A percentile compares a stretch with the other conserved stretches of the same genome.
These are phyloP conservation scores for Strigamia transsilvanica DNA, from an alignment of 2,888 invertebrate species.

Conservation along the genomic window DNA sequence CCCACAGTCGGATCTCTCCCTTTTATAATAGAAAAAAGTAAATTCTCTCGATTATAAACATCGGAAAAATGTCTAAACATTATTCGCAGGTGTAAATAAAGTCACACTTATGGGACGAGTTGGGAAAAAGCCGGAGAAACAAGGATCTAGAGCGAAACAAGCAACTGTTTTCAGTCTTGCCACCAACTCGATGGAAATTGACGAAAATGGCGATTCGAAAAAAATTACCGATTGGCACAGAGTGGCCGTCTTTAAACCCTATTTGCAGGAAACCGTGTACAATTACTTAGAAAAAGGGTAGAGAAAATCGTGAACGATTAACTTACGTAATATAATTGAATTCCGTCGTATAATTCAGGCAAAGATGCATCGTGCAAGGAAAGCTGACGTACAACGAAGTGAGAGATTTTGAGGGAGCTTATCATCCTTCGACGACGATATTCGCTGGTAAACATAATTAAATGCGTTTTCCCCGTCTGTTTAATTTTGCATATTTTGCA, in stretches of 20 bases:
- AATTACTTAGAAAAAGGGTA: slow-evolving; percentile 81
- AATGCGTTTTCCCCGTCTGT: too few relatives aligned
- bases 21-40: too few relatives aligned
- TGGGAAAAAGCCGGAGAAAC: neutral
- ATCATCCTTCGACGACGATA: neutral
- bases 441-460: neutral
- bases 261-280: slow-evolving; percentile 79
- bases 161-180: slow-evolving; percentile 9
- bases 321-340: neutral
- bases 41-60: too few relatives aligned
- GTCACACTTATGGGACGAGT: neutral
- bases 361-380: neutral
- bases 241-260: slow-evolving; percentile 84
- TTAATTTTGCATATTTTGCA: too few relatives aligned
- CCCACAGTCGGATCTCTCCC: too few relatives aligned
- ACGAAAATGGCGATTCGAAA: slow-evolving; percentile 60
- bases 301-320: neutral
- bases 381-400: neutral
- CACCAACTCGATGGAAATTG: neutral
- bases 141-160: neutral
- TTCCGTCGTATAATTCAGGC: too few relatives aligned
- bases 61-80: neutral
- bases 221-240: slow-evolving; percentile 93
- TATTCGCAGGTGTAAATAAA: neutral
- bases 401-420: neutral